Percentiles rank a stretch among this genome's conserved stretches.
Conservation (phyloP, 2,797 vertebrate genomes). For the Lutjanus campechanus region DNA sequence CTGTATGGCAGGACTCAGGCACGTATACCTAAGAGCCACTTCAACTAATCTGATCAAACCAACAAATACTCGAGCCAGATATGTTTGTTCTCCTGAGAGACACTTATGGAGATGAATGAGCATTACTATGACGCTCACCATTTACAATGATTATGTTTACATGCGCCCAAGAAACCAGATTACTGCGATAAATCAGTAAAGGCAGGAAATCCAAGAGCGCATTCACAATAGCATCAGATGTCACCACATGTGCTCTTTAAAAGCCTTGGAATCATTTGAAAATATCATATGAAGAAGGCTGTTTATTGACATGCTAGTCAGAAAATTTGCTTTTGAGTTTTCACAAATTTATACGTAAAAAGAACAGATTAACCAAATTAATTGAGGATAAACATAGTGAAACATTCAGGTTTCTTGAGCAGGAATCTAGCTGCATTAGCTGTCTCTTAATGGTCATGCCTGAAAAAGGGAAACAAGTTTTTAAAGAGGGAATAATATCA, state of each 20-base stretch:
- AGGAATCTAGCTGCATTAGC: neutral
- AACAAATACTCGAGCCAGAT: constrained; percentile 52
- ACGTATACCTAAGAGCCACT: constrained; percentile 72
- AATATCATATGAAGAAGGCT: neutral
- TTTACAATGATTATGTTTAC: constrained; percentile 22
- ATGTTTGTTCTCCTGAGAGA: constrained; percentile 60
- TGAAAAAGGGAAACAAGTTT: neutral
- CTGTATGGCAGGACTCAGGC: constrained; percentile 56
- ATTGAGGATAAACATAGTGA: neutral
- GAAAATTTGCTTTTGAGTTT: neutral
- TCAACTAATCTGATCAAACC: constrained; percentile 72
- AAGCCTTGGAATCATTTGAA: neutral
- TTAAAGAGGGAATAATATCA: neutral
- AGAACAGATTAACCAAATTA: neutral
- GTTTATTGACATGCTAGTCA: neutral
- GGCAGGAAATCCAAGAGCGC: constrained; percentile 1
- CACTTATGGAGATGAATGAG: constrained; percentile 50
- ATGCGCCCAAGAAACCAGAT: constrained; percentile 5
- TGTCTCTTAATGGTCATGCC: neutral
- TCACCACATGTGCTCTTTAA: neutral
- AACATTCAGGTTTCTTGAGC: neutral
- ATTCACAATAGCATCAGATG: neutral
- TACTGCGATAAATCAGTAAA: constrained; percentile 7
- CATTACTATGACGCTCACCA: neutral
- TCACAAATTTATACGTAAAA: neutral